These are phyloP conservation scores for Fissipunctia ypsillon DNA, from an alignment of 2,888 invertebrate genomes.

Conservation along the genomic window DNA sequence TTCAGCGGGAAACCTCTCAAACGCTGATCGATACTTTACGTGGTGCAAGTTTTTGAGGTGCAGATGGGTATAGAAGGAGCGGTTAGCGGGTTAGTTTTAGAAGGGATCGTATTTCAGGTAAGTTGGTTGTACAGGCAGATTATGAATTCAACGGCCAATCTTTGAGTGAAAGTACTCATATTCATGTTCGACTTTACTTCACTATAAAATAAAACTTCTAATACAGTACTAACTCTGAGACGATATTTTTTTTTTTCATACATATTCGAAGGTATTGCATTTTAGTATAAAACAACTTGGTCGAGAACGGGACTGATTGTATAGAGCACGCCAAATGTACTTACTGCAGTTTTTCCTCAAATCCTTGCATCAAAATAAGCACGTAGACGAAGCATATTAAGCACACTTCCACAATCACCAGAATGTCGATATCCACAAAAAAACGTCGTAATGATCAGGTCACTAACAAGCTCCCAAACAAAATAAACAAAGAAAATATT, in stretches of 20 bases:
- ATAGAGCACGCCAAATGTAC: background rate
- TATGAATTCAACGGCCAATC: background rate
- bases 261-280: background rate
- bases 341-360: background rate
- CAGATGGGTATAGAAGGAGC: slow-evolving; percentile 31
- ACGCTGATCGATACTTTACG: slow-evolving; percentile 83
- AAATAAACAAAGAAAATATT: slow-evolving; percentile 49
- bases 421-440: background rate
- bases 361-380: too few relatives aligned
- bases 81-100: slow-evolving; percentile 23
- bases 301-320: background rate
- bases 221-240: background rate
- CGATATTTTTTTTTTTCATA: too few relatives aligned
- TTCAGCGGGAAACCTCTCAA: slow-evolving; percentile 83
- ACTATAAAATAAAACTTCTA: background rate
- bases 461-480: slow-evolving; percentile 26
- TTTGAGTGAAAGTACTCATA: background rate
- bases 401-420: background rate
- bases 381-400: background rate
- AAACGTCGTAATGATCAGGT: slow-evolving; percentile 7
- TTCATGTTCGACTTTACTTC: background rate
- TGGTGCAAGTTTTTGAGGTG: slow-evolving; percentile 65
- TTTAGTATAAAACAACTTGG: background rate
- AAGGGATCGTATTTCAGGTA: too few relatives aligned
- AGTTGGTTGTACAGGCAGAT: too few relatives aligned